Conservation (phyloP, 2,888 invertebrate species). For the Ferrisia virgata region DNA sequence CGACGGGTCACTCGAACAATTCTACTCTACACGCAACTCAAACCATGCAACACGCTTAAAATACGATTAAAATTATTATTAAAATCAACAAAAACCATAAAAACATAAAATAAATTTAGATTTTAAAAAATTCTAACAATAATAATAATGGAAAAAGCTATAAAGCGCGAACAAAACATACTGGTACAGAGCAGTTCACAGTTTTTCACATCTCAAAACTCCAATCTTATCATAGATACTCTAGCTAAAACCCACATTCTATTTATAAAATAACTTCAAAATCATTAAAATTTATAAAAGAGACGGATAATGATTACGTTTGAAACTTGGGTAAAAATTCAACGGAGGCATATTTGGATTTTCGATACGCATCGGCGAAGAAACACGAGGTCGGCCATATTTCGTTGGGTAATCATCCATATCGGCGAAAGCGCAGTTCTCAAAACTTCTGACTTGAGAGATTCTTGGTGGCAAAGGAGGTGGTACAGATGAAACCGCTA, state of each 20-base stretch:
- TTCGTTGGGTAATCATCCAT: conserved; percentile 63
- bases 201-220: background rate
- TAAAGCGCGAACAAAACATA: background rate
- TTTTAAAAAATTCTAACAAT: background rate
- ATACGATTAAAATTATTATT: background rate
- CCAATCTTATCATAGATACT: too few species aligned
- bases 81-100: background rate
- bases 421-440: conserved; percentile 75
- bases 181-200: background rate
- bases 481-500: conserved; percentile 54
- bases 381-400: conserved; percentile 63
- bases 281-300: conserved; percentile 6
- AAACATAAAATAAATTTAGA: background rate
- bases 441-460: conserved; percentile 54
- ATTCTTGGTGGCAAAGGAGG: conserved; percentile 46
- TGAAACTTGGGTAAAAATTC: conserved; percentile 58
- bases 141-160: background rate
- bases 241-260: background rate
- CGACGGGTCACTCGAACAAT: too few species aligned
- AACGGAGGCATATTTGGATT: conserved; percentile 77
- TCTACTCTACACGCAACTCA: too few species aligned
- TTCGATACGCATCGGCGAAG: conserved; percentile 72
- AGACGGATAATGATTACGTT: conserved; percentile 38
- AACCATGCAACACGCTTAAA: too few species aligned
- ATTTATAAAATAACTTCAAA: background rate